Conservation (phyloP, 2,888 invertebrate genomes). For the Agriopis marginaria region DNA sequence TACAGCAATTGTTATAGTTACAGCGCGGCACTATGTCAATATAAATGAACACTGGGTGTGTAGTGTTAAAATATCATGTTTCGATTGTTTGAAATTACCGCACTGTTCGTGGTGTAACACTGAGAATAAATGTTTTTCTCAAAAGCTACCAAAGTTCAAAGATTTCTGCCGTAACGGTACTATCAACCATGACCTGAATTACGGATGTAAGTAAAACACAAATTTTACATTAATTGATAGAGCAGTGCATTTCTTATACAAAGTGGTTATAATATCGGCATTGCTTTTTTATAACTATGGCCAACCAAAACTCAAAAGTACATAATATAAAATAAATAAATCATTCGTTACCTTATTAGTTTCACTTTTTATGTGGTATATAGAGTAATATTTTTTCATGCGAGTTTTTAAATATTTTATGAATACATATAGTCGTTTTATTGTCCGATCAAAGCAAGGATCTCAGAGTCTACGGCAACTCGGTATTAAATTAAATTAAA, state of each 20-base stretch:
- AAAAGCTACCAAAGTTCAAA: conserved; percentile 50
- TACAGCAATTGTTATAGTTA: conserved; percentile 45
- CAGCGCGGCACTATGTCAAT: conserved; percentile 48
- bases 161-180: conserved; percentile 65
- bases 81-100: conserved; percentile 68
- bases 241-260: background rate
- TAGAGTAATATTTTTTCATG: no score
- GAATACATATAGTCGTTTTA: no score
- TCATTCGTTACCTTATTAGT: no score
- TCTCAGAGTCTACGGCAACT: no score
- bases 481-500: no score
- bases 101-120: conserved; percentile 78
- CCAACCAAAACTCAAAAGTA: no score
- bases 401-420: no score
- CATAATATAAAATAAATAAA: no score
- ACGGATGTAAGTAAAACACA: conserved; percentile 60
- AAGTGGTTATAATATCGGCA: no score
- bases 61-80: conserved; percentile 69
- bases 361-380: no score
- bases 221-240: background rate
- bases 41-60: conserved; percentile 73
- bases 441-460: no score
- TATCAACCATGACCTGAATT: conserved; percentile 58
- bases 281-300: no score
- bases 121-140: conserved; percentile 72